phyloP scores from a whole-genome alignment of 2,797 vertebrate species.

The Tarsius wallacei region DNA sequence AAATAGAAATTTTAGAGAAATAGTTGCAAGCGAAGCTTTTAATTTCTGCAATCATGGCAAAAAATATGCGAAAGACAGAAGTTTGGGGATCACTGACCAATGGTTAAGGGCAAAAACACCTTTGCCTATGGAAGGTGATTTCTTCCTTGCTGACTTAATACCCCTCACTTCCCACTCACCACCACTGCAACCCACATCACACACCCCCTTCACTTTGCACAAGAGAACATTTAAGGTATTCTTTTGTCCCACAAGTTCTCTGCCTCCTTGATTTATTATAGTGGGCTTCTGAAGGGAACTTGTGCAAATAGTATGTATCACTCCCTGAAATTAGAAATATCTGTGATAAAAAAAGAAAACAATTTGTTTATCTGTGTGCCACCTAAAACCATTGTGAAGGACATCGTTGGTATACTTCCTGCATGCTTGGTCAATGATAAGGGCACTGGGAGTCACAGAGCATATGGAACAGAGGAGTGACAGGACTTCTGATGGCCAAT shows the following conservation, averaged over 20 bases:
- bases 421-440: accelerated
- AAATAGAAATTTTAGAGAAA: neutral
- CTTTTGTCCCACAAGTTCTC: neutral
- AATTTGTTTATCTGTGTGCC: neutral
- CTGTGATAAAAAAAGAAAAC: too few species aligned
- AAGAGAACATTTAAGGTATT: neutral
- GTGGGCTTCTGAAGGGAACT: neutral
- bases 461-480: accelerated
- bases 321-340: neutral
- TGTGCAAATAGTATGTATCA: neutral
- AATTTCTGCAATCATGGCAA: neutral
- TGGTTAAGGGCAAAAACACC: neutral
- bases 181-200: too few species aligned
- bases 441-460: neutral
- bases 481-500: accelerated
- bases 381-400: too few species aligned
- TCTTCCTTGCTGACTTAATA: neutral
- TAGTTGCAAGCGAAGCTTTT: neutral
- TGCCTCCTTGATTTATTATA: neutral
- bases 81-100: neutral
- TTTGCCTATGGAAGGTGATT: neutral
- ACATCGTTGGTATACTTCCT: accelerated
- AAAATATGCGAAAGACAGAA: neutral
- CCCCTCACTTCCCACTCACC: neutral
- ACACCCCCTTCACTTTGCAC: neutral